Base-by-base conservation (phyloP, 2,888 invertebrate genomes). In the Hyposoter didymator region DNA sequence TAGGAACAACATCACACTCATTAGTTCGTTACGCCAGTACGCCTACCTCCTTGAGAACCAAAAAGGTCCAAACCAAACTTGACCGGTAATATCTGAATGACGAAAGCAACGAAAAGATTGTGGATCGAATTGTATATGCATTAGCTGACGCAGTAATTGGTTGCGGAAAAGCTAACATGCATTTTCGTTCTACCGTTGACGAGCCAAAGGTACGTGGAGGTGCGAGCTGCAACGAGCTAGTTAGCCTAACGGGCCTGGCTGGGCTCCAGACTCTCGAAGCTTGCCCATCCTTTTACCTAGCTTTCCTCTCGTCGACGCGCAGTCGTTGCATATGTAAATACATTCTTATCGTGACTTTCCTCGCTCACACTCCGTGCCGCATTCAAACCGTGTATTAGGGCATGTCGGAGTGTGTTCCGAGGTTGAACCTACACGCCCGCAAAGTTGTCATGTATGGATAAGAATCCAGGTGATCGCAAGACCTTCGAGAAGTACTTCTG, bases 221-320 rank as follows among this genome's bases (percentile, higher is more conserved):
- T 84, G 84, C 87, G 84, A 17, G 32, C 78, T 85, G 88, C 88
- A 88, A 88, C 88, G 89, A 91, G 90, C 90, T 91, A 91, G 91
- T 92, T 92, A 91, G 90, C 90, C 90, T 91, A 92, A 92, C 91
- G 90, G 89, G 82, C 85, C 91, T 92, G 91, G 92, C 92, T 78
- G 73, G 80, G 81, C 88, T 91, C 92, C 91, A 92, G 88, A 84
- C 79, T 84, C 66, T 52, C 22, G 43, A 32, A 32, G 19, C 47
- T 70, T 76, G 32, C 66, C 82, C n/a, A 69, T 72, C 66, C 19
- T 59, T 55, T 35, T 28, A 32, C 67, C 32, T 32, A 7, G 49
- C 74, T 52, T 59, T 47, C 55, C 72, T 75, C 49, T 69, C 62
- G 70, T 47, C 79, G 76, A n/a, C 49, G 88, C 81, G 88, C 81